A percentile compares a stretch with the other conserved stretches of the same genome.
phyloP scores from a whole-genome alignment of 23 tunicate genomes.

The Oikopleura vanhoeffeni region DNA sequence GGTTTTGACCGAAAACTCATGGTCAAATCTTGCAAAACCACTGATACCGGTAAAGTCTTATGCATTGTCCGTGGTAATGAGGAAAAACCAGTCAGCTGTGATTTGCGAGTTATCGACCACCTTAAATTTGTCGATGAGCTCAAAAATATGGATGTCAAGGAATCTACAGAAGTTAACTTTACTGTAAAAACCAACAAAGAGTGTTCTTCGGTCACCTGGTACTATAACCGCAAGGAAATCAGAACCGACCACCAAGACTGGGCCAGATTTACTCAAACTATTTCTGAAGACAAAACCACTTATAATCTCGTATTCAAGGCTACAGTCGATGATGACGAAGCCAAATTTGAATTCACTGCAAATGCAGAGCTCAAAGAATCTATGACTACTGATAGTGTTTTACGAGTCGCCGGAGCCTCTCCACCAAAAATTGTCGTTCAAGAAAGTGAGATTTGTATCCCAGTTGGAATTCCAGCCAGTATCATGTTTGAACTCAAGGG shows the following conservation, averaged over 20 bases:
- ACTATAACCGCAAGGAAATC: conserved; percentile 36
- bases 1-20: not conserved
- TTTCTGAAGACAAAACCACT: not conserved
- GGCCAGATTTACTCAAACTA: conserved; percentile 25
- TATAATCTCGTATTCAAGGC: not conserved
- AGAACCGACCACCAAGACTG: too few species aligned
- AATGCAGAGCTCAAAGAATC: not conserved
- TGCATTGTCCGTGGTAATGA: not conserved
- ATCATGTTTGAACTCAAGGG: not conserved
- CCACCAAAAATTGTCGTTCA: not conserved
- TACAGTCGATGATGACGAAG: not conserved
- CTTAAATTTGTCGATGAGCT: not conserved
- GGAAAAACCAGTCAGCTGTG: not conserved
- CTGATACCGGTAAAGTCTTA: not conserved
- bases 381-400: not conserved
- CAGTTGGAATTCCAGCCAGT: not conserved
- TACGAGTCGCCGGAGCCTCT: not conserved
- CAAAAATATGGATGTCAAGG: not conserved
- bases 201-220: not conserved
- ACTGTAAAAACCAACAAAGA: not conserved
- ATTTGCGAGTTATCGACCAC: not conserved
- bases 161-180: not conserved
- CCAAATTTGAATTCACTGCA: not conserved
- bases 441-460: not conserved
- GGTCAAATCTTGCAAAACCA: not conserved